Base-by-base conservation (phyloP, 2,113 vertebrate species). In the Phyllostomus hastatus region DNA sequence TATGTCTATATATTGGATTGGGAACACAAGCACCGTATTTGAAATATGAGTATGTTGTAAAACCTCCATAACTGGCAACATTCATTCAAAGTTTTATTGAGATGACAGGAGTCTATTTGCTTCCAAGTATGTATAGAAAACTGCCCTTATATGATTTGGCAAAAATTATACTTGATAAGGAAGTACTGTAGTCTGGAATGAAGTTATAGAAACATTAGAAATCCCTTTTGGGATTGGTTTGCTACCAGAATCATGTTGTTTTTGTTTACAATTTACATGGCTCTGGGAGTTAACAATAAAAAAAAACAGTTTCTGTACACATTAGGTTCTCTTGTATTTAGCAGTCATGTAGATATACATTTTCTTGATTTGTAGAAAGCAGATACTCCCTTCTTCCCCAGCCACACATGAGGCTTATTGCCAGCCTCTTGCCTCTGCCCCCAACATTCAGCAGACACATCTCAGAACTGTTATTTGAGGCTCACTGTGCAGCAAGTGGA, bases 401-500 rank as follows among this genome's bases (percentile, higher is more conserved):
- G 22, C 20, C 22, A 70, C 48, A 24, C 28, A 57, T 26, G 61
- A 46, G 50, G 22, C 73, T 91, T 0, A 7, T 31, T 48, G n/a
- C 57, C 70, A 90, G 43, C 43, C 54, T 94, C 52, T 91, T 73
- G 41, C 83, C 73, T 95, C 14, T 54, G 93, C 88, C 96, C 96
- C 0, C 66, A 90, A 84, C 10, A 57, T 43, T 2, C 43, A 94
- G 79, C 69, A 92, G 82, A 95, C 54, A 6, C 72, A 59, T 97
- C 94, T 50, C 81, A 81, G 46, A 90, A 95, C 85, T 20, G 64
- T 89, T 76, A 61, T 97, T 84, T 52, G 88, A 96, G 97, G 89
- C 46, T 96, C 10, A 85, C 94, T 89, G 83, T 69, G 16, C 73
- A 80, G 59, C 5, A 57, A 96, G 97, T 94, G 97, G 95, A 97